Conservation (phyloP, 2,797 vertebrate species). For the Chelidonichthys spinosus region DNA sequence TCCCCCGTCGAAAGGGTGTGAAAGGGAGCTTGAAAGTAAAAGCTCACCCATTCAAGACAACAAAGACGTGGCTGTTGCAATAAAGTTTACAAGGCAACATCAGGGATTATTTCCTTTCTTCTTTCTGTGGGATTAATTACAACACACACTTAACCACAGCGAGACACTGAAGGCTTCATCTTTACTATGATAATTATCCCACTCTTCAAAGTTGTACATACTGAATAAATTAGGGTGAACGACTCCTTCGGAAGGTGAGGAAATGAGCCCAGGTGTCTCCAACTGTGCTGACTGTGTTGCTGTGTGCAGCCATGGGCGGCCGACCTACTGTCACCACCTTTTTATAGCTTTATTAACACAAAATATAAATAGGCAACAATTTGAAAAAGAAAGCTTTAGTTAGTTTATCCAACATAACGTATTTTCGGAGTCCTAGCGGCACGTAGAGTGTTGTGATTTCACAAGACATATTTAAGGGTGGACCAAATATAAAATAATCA, state of each 20-base stretch:
- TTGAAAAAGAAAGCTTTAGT: neutral
- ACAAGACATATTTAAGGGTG: too few relatives aligned
- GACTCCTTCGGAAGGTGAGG: slow-evolving; percentile 13
- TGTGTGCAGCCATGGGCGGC: neutral
- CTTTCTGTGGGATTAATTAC: slow-evolving; percentile 20
- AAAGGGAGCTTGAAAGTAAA: slow-evolving; percentile 13
- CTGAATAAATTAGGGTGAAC: slow-evolving; percentile 20
- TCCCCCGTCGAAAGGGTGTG: neutral
- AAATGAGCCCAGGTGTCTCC: slow-evolving; percentile 17
- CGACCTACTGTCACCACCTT: neutral
- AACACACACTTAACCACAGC: slow-evolving; percentile 4
- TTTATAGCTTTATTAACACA: neutral
- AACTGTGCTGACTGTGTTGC: slow-evolving; percentile 20
- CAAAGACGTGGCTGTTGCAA: slow-evolving; percentile 1
- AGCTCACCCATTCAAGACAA: slow-evolving; percentile 6
- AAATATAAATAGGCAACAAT: neutral
- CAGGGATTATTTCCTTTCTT: slow-evolving; percentile 12
- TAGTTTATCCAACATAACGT: slow-evolving; percentile 1
- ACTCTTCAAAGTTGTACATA: slow-evolving; percentile 14
- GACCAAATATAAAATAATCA: neutral
- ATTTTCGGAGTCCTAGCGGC: neutral
- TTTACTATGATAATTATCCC: slow-evolving; percentile 6
- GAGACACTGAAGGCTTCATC: neutral
- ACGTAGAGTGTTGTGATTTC: too few relatives aligned
- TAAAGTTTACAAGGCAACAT: slow-evolving; percentile 30